These are phyloP conservation scores for Bujurquina vittata DNA, from an alignment of 2,113 vertebrate species.

Conservation along the genomic window DNA sequence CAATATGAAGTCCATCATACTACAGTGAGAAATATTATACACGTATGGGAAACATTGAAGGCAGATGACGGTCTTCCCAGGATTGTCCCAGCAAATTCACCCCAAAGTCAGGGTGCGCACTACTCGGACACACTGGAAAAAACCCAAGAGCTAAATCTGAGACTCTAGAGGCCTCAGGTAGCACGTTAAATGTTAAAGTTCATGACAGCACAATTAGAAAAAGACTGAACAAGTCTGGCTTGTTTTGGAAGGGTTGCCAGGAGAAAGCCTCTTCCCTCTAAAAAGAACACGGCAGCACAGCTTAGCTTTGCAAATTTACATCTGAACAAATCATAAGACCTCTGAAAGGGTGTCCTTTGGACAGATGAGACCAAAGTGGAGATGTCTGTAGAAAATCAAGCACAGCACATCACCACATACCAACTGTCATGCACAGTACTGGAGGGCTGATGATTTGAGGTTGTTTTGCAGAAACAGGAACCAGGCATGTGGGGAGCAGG, in stretches of 20 bases:
- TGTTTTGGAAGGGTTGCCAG: background rate
- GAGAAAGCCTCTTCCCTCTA: background rate
- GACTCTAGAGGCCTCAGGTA: background rate
- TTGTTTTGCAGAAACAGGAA: background rate
- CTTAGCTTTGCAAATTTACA: no score
- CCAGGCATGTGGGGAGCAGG: no score
- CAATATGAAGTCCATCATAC: background rate
- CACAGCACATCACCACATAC: background rate
- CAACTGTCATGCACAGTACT: background rate
- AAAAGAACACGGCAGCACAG: background rate
- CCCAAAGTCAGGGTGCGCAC: background rate
- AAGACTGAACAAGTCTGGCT: background rate
- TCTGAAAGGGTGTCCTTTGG: background rate
- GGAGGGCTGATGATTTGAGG: background rate
- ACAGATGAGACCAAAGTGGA: background rate
- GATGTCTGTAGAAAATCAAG: background rate
- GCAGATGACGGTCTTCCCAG: background rate
- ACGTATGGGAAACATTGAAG: background rate
- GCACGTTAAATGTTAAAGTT: background rate
- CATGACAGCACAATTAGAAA: background rate
- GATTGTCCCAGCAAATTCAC: background rate
- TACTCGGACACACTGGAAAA: background rate
- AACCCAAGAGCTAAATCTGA: background rate
- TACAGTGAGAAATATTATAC: background rate
- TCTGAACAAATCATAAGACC: background rate